Evolutionary conservation across 1,140 invertebrate species (phyloP), one percentile per base, ranked within the genome.

Genomic region (Drosophila malerkotliana): DNA sequence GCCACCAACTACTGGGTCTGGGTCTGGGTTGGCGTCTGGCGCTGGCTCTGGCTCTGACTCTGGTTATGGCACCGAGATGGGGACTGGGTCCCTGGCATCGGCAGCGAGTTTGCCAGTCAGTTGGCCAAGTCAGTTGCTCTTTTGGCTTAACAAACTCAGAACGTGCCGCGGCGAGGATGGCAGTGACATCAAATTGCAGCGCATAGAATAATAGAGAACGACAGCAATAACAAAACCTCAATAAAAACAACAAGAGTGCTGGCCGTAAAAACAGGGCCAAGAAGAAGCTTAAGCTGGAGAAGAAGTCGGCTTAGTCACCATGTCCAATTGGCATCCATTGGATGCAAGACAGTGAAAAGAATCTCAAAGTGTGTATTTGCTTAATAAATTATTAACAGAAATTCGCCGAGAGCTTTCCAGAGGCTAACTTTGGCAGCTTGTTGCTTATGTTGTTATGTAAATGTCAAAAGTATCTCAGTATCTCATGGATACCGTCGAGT

Each of bases 121-220:
- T 85, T 85, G 82, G 82, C 74, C 82, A 85, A 85, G 78, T 85
- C 82, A 85, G 82, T 85, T 85, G 78, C 82, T 85, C 78, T 85
- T 85, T 85, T 85, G 82, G 75, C 82, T 85, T 88, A 85, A 79
- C 84, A 76, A 85, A 88, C 82, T 75, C 61, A 85, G 82, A 85
- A 85, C 82, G 82, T 85, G 78, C 58, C 61, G 83, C 83, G 74
- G 58, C 77, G 51, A 64, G 63, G 72, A 77, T 84, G 81, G 72
- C 81, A 67, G 49, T 76, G 54, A 80, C 81, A 74, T 62, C 37
- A 47, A 68, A 85, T 82, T 85, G 82, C 82, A 85, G 47, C 78
- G 59, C 73, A 68, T 77, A 77, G 76, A 68, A 83, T 56, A 60
- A 53, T 51, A 74, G 55, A 57, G 49, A 72, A 52, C 63, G 62